phyloP scores from a whole-genome alignment of 2,888 invertebrate species.

The Nemapogon koenigi region DNA sequence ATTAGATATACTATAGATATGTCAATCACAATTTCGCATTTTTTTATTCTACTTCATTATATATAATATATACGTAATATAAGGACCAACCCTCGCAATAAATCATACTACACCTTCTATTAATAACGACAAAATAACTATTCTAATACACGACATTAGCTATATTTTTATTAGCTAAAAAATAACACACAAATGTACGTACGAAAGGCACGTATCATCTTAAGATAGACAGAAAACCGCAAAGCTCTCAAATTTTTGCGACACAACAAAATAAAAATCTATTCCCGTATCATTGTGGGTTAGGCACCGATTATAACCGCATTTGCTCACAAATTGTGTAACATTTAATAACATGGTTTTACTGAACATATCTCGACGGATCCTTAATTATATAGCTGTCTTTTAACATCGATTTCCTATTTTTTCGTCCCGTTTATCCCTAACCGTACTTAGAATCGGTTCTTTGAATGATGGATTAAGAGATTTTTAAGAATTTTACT shows the following conservation, averaged over 20 bases:
- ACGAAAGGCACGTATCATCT: conserved; percentile 57
- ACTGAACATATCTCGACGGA: conserved; percentile 41
- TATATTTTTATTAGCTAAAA: neutral
- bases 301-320: conserved; percentile 50
- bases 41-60: too few species aligned
- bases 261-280: conserved; percentile 32
- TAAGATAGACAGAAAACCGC: too few species aligned
- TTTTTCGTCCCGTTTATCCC: conserved; percentile 37
- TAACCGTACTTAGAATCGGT: conserved; percentile 38
- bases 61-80: too few species aligned
- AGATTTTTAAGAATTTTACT: conserved; percentile 1
- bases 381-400: conserved; percentile 55
- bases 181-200: conserved; percentile 12
- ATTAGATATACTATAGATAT: too few species aligned
- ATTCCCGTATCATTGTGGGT: conserved; percentile 40
- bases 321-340: conserved; percentile 43
- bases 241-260: conserved; percentile 17
- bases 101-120: too few species aligned
- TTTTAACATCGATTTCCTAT: conserved; percentile 36
- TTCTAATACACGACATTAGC: too few species aligned
- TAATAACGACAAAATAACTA: too few species aligned
- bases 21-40: too few species aligned
- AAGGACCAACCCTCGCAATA: too few species aligned
- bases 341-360: conserved; percentile 47
- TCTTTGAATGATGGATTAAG: conserved; percentile 10